Conservation (phyloP, 2,797 vertebrate species). For the Lepus townsendii region DNA sequence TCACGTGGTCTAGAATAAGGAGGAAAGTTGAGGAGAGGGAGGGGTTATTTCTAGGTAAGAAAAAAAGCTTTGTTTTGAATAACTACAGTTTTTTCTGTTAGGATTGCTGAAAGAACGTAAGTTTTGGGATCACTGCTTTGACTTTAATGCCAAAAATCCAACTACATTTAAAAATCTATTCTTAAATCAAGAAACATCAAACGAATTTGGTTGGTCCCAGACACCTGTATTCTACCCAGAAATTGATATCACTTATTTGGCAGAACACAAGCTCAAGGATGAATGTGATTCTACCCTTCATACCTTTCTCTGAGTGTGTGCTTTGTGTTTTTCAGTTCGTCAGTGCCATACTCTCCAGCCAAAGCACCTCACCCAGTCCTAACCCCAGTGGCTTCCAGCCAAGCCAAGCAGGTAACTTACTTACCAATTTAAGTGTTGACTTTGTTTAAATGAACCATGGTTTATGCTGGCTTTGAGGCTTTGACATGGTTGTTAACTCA, state of each 20-base stretch:
- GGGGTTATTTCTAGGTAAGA: not conserved
- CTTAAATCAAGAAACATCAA: constrained; percentile 76
- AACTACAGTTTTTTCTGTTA: not conserved
- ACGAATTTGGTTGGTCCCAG: constrained; percentile 41
- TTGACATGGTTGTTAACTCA: not conserved
- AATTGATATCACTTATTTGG: not conserved
- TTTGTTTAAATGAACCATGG: not conserved
- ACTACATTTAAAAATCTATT: constrained; percentile 53
- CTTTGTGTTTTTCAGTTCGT: constrained; percentile 88
- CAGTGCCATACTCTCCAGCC: constrained; percentile 88
- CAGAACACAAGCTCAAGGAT: not conserved
- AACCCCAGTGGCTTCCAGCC: constrained; percentile 90
- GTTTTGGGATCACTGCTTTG: not conserved
- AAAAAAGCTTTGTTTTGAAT: not conserved
- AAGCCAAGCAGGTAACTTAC: constrained; percentile 92
- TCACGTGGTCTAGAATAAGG: not conserved
- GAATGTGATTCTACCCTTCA: not conserved
- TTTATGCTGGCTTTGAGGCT: not conserved
- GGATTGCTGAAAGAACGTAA: not conserved
- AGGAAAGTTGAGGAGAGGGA: fast-evolving
- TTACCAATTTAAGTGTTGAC: not conserved
- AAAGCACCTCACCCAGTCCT: constrained; percentile 90
- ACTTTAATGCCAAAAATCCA: constrained; percentile 23
- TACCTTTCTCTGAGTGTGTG: not conserved
- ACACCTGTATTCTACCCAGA: constrained; percentile 31